Conservation (phyloP, 2,113 vertebrate genomes). For the Aldabrachelys gigantea region DNA sequence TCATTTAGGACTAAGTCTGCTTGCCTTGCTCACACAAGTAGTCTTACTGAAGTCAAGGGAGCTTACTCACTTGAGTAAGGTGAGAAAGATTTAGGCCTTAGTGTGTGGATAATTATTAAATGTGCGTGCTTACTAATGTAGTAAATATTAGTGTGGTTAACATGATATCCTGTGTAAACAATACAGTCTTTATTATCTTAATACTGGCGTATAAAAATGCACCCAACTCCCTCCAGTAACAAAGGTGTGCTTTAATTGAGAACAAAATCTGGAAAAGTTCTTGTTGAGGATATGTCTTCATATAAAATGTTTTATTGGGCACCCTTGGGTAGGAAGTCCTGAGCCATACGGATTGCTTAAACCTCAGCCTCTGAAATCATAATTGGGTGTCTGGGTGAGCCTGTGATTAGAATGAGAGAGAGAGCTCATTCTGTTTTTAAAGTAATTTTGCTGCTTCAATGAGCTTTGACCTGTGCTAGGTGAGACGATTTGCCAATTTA, state of each 20-base stretch:
- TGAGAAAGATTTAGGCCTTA: not conserved
- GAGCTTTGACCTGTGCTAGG: slow-evolving; percentile 4
- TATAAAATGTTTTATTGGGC: slow-evolving; percentile 73
- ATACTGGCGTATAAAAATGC: not conserved
- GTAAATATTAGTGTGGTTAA: not conserved
- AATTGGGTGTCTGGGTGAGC: slow-evolving; percentile 46
- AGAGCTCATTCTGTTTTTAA: slow-evolving; percentile 23
- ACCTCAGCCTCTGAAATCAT: slow-evolving; percentile 49
- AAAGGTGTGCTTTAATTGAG: slow-evolving; percentile 60
- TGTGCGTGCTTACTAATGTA: not conserved
- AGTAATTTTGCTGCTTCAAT: not conserved
- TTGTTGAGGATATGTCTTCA: slow-evolving; percentile 64
- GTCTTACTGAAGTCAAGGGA: not conserved
- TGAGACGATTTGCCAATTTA: not conserved
- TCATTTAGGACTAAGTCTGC: not conserved
- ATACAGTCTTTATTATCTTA: slow-evolving; percentile 35
- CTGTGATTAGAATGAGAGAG: slow-evolving; percentile 42
- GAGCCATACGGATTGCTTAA: slow-evolving; percentile 67
- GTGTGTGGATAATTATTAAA: slow-evolving; percentile 24
- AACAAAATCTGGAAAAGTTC: slow-evolving; percentile 62
- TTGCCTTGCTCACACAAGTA: not conserved
- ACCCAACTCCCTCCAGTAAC: slow-evolving; percentile 6
- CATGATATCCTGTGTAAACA: not conserved
- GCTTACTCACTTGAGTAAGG: not conserved
- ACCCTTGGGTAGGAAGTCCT: slow-evolving; percentile 69